These are phyloP conservation scores for Heliangelus exortis DNA, from an alignment of 2,797 vertebrate species.

Conservation along the genomic window DNA sequence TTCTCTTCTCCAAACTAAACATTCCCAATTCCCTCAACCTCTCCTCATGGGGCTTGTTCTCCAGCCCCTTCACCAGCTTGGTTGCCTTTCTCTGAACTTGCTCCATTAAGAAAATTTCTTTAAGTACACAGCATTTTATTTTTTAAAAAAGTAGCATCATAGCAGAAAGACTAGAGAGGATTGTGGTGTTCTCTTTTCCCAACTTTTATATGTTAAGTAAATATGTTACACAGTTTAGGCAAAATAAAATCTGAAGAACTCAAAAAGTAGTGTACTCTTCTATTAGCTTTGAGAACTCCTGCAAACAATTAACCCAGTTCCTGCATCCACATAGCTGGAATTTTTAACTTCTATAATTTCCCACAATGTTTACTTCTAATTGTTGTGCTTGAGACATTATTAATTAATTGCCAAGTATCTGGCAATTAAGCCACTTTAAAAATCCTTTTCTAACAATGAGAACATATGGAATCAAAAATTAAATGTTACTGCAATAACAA, in stretches of 20 bases:
- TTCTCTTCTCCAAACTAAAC: too few relatives aligned
- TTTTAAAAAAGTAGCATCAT: neutral
- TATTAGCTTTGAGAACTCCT: slow-evolving; percentile 51
- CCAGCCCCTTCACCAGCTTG: too few relatives aligned
- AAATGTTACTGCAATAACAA: neutral
- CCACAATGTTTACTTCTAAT: neutral
- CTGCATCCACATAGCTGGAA: slow-evolving; percentile 37
- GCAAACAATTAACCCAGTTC: slow-evolving; percentile 68
- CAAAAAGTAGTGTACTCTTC: slow-evolving; percentile 26
- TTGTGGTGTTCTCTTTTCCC: neutral
- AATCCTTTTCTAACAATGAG: neutral
- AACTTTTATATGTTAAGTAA: slow-evolving; percentile 16
- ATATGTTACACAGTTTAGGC: slow-evolving; percentile 1
- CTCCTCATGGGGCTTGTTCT: too few relatives aligned
- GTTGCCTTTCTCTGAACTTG: too few relatives aligned
- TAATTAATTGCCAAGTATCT: neutral
- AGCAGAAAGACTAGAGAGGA: neutral
- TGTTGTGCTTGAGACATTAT: neutral
- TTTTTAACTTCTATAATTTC: slow-evolving; percentile 46
- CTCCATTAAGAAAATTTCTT: neutral
- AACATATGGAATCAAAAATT: neutral
- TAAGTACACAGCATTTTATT: neutral
- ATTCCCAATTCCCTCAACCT: too few relatives aligned
- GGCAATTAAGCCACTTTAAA: neutral
- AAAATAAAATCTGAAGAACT: slow-evolving; percentile 28